These are phyloP conservation scores for Crypturellus tataupa DNA, from an alignment of 2,797 vertebrate genomes.

Conservation along the genomic window DNA sequence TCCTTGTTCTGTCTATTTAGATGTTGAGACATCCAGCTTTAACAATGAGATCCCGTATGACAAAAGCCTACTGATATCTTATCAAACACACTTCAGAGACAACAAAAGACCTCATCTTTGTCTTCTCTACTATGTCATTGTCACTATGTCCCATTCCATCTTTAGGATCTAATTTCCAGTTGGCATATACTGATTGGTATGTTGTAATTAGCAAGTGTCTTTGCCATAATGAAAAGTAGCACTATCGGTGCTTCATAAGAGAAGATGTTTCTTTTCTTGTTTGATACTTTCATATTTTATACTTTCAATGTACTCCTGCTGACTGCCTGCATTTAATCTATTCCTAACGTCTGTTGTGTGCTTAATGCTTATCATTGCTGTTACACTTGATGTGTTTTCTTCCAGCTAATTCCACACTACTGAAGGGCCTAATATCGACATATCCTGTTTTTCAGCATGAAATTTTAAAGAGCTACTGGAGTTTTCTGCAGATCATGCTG, in stretches of 20 bases:
- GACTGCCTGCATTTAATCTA: neutral
- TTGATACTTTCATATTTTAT: neutral
- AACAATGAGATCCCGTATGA: neutral
- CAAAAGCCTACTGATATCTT: neutral
- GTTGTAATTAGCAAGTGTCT: neutral
- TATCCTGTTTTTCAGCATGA: neutral
- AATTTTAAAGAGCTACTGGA: neutral
- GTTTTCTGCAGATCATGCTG: neutral
- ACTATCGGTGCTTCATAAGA: neutral
- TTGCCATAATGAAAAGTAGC: neutral
- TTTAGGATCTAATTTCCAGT: neutral
- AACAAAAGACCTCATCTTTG: neutral
- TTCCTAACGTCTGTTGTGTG: neutral
- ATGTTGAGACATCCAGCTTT: neutral
- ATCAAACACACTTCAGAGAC: neutral
- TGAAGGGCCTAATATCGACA: neutral
- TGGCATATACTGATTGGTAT: neutral
- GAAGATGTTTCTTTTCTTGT: neutral
- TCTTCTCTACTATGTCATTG: neutral
- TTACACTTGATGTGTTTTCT: neutral
- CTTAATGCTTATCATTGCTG: neutral
- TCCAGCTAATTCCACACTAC: neutral
- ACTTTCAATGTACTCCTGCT: neutral
- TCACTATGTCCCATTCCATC: neutral
- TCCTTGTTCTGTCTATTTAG: neutral